These are phyloP conservation scores for Aleiodes leptofemur DNA, from an alignment of 2,888 invertebrate species.

Conservation along the genomic window DNA sequence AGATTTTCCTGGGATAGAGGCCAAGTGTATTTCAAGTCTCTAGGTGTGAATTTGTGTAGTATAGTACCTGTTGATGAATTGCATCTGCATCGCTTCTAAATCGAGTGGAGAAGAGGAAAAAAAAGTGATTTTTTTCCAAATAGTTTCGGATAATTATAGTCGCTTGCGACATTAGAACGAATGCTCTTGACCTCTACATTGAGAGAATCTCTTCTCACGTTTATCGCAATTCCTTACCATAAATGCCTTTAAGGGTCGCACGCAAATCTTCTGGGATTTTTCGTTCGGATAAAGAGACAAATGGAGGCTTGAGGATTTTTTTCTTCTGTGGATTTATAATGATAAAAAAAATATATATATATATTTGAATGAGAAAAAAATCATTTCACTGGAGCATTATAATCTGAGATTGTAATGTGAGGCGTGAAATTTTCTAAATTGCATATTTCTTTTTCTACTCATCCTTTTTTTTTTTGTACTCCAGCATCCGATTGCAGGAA, in stretches of 20 bases:
- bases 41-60: background rate
- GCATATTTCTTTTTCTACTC: background rate
- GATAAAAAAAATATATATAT: background rate
- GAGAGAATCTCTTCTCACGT: conserved; percentile 24
- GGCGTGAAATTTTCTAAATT: conserved; percentile 15
- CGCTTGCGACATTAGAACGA: background rate
- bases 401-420: conserved; percentile 3
- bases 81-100: too few species aligned
- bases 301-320: background rate
- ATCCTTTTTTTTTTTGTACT: too few species aligned
- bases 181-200: conserved; percentile 32
- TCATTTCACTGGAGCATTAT: background rate
- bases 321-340: background rate
- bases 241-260: conserved; percentile 22
- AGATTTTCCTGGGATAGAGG: conserved; percentile 45
- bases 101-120: too few species aligned
- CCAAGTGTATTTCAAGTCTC: conserved; percentile 11
- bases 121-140: background rate
- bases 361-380: background rate
- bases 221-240: conserved; percentile 23
- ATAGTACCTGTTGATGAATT: too few species aligned
- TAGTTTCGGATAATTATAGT: conserved; percentile 10
- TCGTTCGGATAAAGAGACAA: conserved; percentile 15
- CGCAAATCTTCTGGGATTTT: conserved; percentile 25
- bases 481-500: conserved; percentile 15